Evolutionary conservation across 1,140 invertebrate genomes (phyloP), one percentile per base, ranked within the genome.

Genomic region (Elymnias hypermnestra): DNA sequence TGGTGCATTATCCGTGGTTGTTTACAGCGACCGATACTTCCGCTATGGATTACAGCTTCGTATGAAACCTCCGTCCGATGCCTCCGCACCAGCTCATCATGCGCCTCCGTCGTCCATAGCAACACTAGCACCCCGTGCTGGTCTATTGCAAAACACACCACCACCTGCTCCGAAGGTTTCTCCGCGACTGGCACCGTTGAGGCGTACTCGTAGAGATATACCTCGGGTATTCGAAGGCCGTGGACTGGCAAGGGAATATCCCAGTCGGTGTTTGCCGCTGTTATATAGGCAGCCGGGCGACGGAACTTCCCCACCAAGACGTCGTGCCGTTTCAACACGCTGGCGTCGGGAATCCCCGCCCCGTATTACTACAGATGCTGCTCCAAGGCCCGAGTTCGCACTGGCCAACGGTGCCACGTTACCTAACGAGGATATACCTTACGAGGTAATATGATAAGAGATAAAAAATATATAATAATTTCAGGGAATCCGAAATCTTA

Each of bases 11-110:
- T 52, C 76, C 37, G 74, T 72, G 39, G 72, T 79, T 23, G 76
- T 82, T n/a, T 84, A 84, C 68, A 82, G 82, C 57, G 82, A 83
- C 68, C 70, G 82, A 33, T 79, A 78, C 61, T 78, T 83, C 61
- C 60, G 70, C 36, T 78, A 76, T 62, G 67, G 70, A 1, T 49
- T 70, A 43, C 58, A 56, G 40, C 61, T 75, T 53, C 60, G 33
- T 45, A 62, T 54, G 54, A 53, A 46, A 23, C 19, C 53, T 21
- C 22, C 45, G 52, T 51, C 49, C 58, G 10, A 17, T 8, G 14
- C 37, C 43, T 18, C 9, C 38, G 35, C 55, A 53, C 40, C 56
- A 54, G 44, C 44, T n/a, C 62, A 66, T 31, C 53, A 59, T 47
- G 31, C 47, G 15, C 62, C 65, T 18, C 46, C 53, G 21, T 31